These are phyloP conservation scores for Alauda arvensis DNA, from an alignment of 2,797 vertebrate genomes.

Conservation along the genomic window DNA sequence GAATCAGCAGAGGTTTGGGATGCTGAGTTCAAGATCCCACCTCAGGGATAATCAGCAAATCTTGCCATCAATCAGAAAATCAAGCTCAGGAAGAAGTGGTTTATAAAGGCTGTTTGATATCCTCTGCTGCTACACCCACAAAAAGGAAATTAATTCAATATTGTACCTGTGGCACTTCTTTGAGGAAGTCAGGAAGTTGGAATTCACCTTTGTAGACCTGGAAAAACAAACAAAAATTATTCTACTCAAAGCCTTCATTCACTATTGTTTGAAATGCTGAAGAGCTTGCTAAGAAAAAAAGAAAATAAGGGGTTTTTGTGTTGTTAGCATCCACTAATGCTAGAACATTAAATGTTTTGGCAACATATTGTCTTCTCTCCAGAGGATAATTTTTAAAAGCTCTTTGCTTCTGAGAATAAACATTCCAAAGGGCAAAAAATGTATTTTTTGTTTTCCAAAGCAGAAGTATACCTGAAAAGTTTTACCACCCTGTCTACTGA, in stretches of 20 bases:
- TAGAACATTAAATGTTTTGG: background rate
- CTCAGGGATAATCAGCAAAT: background rate
- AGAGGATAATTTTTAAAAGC: background rate
- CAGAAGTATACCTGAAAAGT: background rate
- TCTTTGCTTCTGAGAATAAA: background rate
- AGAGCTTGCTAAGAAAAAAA: background rate
- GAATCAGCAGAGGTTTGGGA: background rate
- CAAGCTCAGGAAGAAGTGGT: background rate
- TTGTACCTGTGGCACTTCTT: constrained; percentile 89
- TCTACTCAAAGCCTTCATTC: background rate
- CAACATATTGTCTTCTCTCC: background rate
- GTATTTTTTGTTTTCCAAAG: background rate
- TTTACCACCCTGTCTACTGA: background rate
- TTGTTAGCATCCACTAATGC: background rate
- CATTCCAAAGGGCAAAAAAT: rapidly evolving
- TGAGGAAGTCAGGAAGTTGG: constrained; percentile 93
- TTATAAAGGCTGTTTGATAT: background rate
- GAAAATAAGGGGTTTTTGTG: background rate
- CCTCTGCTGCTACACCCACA: background rate
- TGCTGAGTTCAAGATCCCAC: background rate
- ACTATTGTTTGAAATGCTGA: background rate
- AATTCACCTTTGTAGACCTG: constrained; percentile 98
- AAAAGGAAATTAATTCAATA: constrained; percentile 22
- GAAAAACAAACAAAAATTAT: constrained; percentile 46
- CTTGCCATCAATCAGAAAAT: background rate